phyloP scores from a whole-genome alignment of 92 coral and sea anemone genomes.

The Phenganax marumi region DNA sequence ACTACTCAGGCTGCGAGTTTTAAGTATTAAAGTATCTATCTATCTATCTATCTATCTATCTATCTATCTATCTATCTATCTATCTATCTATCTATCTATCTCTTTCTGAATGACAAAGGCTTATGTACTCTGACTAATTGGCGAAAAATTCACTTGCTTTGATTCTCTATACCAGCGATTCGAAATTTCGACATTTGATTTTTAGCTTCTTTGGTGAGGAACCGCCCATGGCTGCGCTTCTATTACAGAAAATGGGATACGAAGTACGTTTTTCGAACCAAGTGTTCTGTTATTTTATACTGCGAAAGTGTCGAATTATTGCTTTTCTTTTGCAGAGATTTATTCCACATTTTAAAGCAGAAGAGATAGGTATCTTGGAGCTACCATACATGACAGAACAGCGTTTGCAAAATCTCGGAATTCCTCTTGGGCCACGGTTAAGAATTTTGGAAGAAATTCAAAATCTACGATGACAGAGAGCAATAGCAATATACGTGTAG shows the following conservation, averaged over 20 bases:
- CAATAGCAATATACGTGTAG: background rate
- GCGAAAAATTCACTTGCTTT: background rate
- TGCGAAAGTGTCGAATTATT: background rate
- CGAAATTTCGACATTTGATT: background rate
- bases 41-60: background rate
- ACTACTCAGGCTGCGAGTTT: background rate
- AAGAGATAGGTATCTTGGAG: slow-evolving; percentile 89
- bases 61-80: background rate
- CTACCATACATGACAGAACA: slow-evolving; percentile 91
- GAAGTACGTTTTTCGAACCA: slow-evolving; percentile 56
- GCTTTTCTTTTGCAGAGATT: slow-evolving; percentile 66
- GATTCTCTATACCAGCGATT: background rate
- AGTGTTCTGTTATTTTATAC: background rate
- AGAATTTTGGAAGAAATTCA: slow-evolving; percentile 86
- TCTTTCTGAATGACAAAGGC: background rate
- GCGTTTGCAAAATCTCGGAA: slow-evolving; percentile 82
- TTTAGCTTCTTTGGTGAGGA: slow-evolving; percentile 90
- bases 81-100: background rate
- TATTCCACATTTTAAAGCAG: slow-evolving; percentile 87
- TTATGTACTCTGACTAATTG: background rate
- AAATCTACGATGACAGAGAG: slow-evolving; percentile 39
- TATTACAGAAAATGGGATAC: slow-evolving; percentile 92
- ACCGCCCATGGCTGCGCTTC: slow-evolving; percentile 84
- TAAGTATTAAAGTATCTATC: too few species aligned
- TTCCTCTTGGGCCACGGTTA: slow-evolving; percentile 93